phyloP scores from a whole-genome alignment of 2,113 vertebrate species.

The Psittacula cyanocephala region DNA sequence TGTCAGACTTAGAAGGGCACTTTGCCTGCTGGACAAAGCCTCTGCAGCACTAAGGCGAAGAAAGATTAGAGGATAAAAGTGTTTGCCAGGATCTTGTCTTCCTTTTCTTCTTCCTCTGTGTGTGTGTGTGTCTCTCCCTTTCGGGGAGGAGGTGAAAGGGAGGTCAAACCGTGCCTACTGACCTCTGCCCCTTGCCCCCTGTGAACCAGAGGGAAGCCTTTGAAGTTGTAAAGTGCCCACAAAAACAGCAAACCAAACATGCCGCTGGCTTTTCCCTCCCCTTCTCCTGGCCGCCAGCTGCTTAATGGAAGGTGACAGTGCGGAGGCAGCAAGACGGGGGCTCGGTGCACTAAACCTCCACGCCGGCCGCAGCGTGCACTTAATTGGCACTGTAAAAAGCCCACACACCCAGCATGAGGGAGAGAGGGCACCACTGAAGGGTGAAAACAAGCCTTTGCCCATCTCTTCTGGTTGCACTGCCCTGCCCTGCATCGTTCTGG shows the following conservation, averaged over 20 bases:
- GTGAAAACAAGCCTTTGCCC: background rate
- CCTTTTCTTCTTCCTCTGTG: conserved; percentile 21
- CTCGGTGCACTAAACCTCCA: background rate
- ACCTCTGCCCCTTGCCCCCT: conserved; percentile 62
- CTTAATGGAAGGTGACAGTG: conserved; percentile 35
- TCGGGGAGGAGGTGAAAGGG: conserved; percentile 44
- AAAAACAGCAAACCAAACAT: conserved; percentile 55
- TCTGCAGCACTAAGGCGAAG: background rate
- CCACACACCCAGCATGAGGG: background rate
- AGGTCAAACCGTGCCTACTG: conserved; percentile 53
- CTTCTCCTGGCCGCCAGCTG: background rate
- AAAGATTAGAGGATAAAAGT: conserved; percentile 46
- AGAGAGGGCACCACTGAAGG: fast-evolving
- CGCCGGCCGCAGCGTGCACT: background rate
- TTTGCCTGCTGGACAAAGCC: conserved; percentile 49
- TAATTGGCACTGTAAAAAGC: background rate
- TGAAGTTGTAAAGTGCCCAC: conserved; percentile 51
- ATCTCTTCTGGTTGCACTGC: fast-evolving
- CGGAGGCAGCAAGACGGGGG: background rate
- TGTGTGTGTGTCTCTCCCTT: conserved; percentile 13
- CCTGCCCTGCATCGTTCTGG: fast-evolving
- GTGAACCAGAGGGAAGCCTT: conserved; percentile 64
- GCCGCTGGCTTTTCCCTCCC: conserved; percentile 18
- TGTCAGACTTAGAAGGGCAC: background rate
- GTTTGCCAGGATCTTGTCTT: conserved; percentile 9